A percentile compares a stretch with the other conserved stretches of the same genome.
Conservation (phyloP, 2,113 vertebrate species). For the Psophia crepitans region DNA sequence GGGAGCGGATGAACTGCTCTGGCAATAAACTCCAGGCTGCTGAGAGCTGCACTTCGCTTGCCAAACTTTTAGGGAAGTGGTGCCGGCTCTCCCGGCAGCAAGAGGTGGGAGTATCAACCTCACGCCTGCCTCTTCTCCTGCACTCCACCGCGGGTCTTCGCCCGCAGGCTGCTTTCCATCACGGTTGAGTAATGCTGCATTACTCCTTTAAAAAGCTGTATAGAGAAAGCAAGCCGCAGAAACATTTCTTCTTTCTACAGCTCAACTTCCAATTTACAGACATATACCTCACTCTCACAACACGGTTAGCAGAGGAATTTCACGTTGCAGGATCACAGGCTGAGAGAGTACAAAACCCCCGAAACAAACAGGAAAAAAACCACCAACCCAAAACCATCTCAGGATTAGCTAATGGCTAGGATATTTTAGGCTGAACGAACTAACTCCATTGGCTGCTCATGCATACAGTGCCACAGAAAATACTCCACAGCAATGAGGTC, state of each 20-base stretch:
- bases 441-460: not conserved
- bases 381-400: not conserved
- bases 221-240: not conserved
- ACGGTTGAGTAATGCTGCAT: not conserved
- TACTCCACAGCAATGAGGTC: not conserved
- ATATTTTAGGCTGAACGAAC: not conserved
- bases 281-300: not conserved
- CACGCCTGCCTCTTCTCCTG: not conserved
- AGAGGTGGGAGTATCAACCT: not conserved
- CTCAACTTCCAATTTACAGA: not conserved
- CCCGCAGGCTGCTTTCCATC: not conserved
- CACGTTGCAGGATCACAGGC: not conserved
- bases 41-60: accelerated
- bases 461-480: not conserved
- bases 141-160: accelerated
- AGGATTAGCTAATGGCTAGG: not conserved
- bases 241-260: not conserved
- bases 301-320: not conserved
- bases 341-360: not conserved
- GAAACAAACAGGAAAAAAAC: not conserved
- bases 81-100: not conserved
- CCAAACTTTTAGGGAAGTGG: not conserved
- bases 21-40: not conserved
- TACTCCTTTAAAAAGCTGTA: not conserved
- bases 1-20: accelerated